phyloP scores from a whole-genome alignment of 2,888 invertebrate genomes.

The Archips xylosteana region DNA sequence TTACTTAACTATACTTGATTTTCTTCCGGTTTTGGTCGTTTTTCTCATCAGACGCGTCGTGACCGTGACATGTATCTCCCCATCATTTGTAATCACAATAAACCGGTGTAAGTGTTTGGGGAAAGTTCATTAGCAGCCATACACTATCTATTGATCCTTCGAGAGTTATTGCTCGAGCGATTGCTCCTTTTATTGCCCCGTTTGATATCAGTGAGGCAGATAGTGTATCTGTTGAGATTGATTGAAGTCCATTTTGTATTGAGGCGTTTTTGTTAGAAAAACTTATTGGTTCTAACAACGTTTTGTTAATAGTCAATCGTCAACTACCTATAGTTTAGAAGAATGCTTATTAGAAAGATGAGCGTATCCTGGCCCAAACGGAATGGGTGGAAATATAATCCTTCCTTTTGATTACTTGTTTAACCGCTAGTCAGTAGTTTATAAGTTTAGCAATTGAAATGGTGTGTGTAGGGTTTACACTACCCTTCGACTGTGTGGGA shows the following conservation, averaged over 20 bases:
- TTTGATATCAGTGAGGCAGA: background rate
- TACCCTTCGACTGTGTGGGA: too few species aligned
- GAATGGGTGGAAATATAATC: too few species aligned
- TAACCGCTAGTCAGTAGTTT: too few species aligned
- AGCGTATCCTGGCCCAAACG: background rate
- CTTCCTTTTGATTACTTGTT: too few species aligned
- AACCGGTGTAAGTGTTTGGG: slow-evolving; percentile 47
- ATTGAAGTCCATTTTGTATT: background rate
- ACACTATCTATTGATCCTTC: slow-evolving; percentile 3
- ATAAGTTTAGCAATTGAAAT: too few species aligned
- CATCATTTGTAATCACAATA: slow-evolving; percentile 35
- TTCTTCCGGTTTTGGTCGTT: background rate
- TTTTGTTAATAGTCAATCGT: background rate
- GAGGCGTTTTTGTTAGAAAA: background rate
- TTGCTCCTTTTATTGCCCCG: slow-evolving; percentile 4
- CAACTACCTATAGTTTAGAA: background rate
- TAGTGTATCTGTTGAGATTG: slow-evolving; percentile 11
- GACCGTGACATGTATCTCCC: background rate
- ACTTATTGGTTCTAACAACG: too few species aligned
- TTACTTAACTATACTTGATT: background rate
- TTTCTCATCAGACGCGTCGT: background rate
- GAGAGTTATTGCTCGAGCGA: background rate
- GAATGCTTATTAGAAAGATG: background rate
- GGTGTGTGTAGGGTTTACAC: too few species aligned
- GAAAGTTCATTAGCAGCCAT: slow-evolving; percentile 53